These are phyloP conservation scores for Mechanitis mazaeus DNA, from an alignment of 2,888 invertebrate genomes.

Conservation along the genomic window DNA sequence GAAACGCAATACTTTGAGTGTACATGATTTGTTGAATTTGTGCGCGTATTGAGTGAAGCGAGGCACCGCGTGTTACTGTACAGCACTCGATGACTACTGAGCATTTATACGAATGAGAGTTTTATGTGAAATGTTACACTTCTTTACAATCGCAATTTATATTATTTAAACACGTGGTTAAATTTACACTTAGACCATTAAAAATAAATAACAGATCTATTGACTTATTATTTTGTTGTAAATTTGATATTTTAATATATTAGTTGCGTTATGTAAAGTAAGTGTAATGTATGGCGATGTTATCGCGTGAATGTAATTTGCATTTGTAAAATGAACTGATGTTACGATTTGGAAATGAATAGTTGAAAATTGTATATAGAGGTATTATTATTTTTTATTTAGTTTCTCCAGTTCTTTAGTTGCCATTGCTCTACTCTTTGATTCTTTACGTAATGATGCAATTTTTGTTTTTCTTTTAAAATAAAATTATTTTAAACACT, in stretches of 20 bases:
- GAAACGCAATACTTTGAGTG: slow-evolving; percentile 64
- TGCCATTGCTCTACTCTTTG: slow-evolving; percentile 26
- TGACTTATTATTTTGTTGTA: no score
- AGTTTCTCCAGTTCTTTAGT: slow-evolving; percentile 26
- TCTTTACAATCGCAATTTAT: not conserved
- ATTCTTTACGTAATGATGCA: slow-evolving; percentile 14
- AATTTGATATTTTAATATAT: not conserved
- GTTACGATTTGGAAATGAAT: slow-evolving; percentile 37
- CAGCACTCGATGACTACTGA: slow-evolving; percentile 41
- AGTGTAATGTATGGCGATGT: slow-evolving; percentile 23
- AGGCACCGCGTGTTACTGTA: slow-evolving; percentile 52
- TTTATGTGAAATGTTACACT: slow-evolving; percentile 10
- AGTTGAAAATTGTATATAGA: slow-evolving; percentile 30
- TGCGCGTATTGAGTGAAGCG: slow-evolving; percentile 49
- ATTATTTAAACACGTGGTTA: no score
- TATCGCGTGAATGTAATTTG: slow-evolving; percentile 28
- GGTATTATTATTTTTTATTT: slow-evolving; percentile 23
- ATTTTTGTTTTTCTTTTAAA: not conserved
- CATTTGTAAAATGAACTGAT: slow-evolving; percentile 35
- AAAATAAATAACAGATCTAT: no score
- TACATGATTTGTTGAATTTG: slow-evolving; percentile 64
- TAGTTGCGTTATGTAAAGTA: slow-evolving; percentile 16
- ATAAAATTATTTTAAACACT: not conserved
- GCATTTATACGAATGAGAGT: slow-evolving; percentile 56
- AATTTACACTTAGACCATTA: no score